Evolutionary conservation across 2,888 invertebrate genomes (phyloP), one percentile per base, ranked within the genome.

Genomic region (Pheosia tremula): DNA sequence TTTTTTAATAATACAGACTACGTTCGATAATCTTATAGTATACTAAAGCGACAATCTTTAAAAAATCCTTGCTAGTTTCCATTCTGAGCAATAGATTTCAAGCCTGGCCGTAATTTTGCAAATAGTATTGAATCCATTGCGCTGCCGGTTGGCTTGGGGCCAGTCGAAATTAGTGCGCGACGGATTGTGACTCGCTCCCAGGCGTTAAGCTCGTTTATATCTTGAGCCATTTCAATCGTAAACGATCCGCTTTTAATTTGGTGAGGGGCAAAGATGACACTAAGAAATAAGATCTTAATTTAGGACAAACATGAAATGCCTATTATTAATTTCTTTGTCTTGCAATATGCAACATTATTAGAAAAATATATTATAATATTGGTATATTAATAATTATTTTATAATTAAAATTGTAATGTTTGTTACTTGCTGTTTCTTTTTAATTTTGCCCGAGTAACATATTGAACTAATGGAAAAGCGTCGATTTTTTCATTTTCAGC

Each of bases 181-280:
- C 55, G 13, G 55, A 55, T 39, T 39, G 55, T 8, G 55, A 8
- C 39, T 38, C 55, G 55, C 53, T 37, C 5, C 37, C 24, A 37
- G 53, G 55, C 38, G 8, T 55, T 39, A n/a, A 36, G 38, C 55
- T 55, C 55, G 39, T 39, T 55, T 39, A n/a, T 55, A 39, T 39
- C 13, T 55, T 37, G 39, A 55, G 39, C 11, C 38, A 39, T 13
- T 55, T 11, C 39, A 55, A 39, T 39, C 55, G 55, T 55, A n/a
- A 55, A n/a, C 39, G 13, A 54, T 45, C 11, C 54, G 10, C 54
- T 53, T 55, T 55, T 55, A 13, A 39, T 39, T n/a, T 11, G 39
- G 39, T 55, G 11, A 55, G 11, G 54, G 38, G n/a, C 10, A 11
- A 9, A n/a, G 4, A n/a, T 3, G 47, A n/a, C n/a, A 41, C 6